Conservation (phyloP, 1,140 invertebrate species). For the Odontomachus brunneus region DNA sequence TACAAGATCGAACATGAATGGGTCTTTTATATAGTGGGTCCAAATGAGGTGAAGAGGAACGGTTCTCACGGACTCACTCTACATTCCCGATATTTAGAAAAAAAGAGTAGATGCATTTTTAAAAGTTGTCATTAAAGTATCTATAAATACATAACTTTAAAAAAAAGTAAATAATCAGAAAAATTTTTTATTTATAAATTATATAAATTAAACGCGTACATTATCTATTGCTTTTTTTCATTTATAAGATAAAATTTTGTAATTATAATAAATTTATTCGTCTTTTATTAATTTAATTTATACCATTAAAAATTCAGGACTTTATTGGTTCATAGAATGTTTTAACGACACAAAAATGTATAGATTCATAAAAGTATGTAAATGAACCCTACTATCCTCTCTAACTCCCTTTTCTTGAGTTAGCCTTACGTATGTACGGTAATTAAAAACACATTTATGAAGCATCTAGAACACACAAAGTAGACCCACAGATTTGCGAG, state of each 20-base stretch:
- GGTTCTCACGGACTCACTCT: not conserved
- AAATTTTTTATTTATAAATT: not conserved
- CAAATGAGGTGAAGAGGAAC: conserved; percentile 43
- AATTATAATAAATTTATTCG: too few relatives aligned
- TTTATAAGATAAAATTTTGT: too few relatives aligned
- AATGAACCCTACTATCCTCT: not conserved
- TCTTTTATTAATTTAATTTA: too few relatives aligned
- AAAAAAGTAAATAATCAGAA: not conserved
- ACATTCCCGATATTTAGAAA: conserved; percentile 5
- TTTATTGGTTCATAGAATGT: conserved; percentile 13
- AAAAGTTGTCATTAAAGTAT: not conserved
- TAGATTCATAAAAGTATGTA: conserved; percentile 21
- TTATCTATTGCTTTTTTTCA: too few relatives aligned
- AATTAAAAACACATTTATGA: conserved; percentile 18
- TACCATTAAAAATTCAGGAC: not conserved
- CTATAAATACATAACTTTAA: not conserved
- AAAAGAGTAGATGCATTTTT: conserved; percentile 13
- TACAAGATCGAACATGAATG: conserved; percentile 13
- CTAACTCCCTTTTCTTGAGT: not conserved
- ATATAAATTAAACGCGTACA: conserved; percentile 16
- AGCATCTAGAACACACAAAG: conserved; percentile 20
- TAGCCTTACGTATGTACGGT: not conserved
- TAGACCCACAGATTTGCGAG: conserved; percentile 14
- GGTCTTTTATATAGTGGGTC: conserved; percentile 45
- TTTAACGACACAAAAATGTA: not conserved